Conservation (phyloP, 1,140 invertebrate species). For the Sarcophaga peregrina region DNA sequence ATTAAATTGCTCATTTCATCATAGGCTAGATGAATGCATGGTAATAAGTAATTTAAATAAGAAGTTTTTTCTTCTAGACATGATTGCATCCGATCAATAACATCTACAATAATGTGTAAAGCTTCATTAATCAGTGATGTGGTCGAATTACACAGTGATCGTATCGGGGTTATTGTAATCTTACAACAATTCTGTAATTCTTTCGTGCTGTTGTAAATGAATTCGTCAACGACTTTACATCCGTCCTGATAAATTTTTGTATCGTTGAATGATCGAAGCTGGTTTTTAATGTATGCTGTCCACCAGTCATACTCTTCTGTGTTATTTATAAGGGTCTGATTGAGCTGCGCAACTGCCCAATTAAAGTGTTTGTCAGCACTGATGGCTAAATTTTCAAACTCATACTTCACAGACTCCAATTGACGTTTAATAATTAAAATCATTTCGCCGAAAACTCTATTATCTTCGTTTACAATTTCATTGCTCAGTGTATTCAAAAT, state of each 20-base stretch:
- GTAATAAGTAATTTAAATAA: constrained; percentile 41
- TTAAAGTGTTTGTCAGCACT: constrained; percentile 42
- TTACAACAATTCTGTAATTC: constrained; percentile 50
- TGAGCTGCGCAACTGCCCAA: constrained; percentile 36
- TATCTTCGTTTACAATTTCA: neutral
- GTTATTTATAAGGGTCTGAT: constrained; percentile 47
- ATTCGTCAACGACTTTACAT: constrained; percentile 47
- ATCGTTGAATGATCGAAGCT: constrained; percentile 41
- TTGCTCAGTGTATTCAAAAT: constrained; percentile 9
- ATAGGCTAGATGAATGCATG: constrained; percentile 45
- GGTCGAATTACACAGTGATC: constrained; percentile 47
- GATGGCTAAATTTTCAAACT: constrained; percentile 42
- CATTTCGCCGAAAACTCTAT: neutral
- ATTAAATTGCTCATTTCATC: constrained; percentile 46
- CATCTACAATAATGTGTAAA: constrained; percentile 44
- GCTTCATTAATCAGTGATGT: constrained; percentile 40
- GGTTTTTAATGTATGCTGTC: constrained; percentile 32
- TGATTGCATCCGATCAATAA: constrained; percentile 45
- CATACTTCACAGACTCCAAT: neutral
- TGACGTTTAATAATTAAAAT: constrained; percentile 20
- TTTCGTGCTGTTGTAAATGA: constrained; percentile 43
- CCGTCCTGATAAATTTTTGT: constrained; percentile 37
- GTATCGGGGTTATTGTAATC: constrained; percentile 47
- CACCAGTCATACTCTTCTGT: constrained; percentile 38
- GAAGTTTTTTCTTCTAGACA: constrained; percentile 47